Percentiles rank a stretch among this genome's conserved stretches.
Evolutionary conservation across 1,140 invertebrate species (phyloP).

Genomic region (Bombus haemorrhoidalis): DNA sequence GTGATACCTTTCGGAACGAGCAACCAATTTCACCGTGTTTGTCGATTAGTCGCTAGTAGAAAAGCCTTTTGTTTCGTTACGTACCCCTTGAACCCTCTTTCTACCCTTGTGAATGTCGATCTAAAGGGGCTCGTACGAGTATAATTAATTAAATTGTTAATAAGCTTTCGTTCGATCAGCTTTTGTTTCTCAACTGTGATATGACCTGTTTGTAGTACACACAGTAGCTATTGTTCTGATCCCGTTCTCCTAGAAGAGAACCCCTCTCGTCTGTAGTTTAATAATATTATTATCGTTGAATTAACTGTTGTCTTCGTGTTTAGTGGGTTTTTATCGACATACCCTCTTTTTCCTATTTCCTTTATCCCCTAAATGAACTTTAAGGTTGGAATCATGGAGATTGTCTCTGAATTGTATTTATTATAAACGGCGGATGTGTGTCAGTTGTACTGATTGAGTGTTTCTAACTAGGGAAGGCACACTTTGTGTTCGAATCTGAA

Average conservation of each 20-base stretch:
- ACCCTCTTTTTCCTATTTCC: background rate
- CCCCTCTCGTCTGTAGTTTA: constrained; percentile 48
- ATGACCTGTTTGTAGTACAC: constrained; percentile 43
- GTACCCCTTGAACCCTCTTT: background rate
- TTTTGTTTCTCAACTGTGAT: constrained; percentile 33
- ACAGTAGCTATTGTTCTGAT: constrained; percentile 46
- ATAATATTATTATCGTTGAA: constrained; percentile 57
- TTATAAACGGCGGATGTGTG: background rate
- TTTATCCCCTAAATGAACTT: background rate
- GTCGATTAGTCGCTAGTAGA: constrained; percentile 30
- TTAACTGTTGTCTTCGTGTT: constrained; percentile 58
- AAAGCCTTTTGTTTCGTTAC: constrained; percentile 7
- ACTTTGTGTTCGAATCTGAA: constrained; percentile 95
- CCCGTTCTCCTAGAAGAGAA: constrained; percentile 2
- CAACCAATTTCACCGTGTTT: constrained; percentile 15
- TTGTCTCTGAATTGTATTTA: background rate
- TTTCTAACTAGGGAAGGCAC: constrained; percentile 79
- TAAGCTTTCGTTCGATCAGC: constrained; percentile 11
- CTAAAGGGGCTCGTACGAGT: constrained; percentile 1
- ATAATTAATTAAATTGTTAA: constrained; percentile 46
- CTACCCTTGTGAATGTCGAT: constrained; percentile 1
- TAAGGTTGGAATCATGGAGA: background rate
- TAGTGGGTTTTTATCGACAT: constrained; percentile 39
- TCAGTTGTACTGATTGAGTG: constrained; percentile 35
- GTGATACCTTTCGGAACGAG: constrained; percentile 22